phyloP scores from a whole-genome alignment of 37 sponge, comb jelly and placozoan species.

The Cliona cf. orientalis region DNA sequence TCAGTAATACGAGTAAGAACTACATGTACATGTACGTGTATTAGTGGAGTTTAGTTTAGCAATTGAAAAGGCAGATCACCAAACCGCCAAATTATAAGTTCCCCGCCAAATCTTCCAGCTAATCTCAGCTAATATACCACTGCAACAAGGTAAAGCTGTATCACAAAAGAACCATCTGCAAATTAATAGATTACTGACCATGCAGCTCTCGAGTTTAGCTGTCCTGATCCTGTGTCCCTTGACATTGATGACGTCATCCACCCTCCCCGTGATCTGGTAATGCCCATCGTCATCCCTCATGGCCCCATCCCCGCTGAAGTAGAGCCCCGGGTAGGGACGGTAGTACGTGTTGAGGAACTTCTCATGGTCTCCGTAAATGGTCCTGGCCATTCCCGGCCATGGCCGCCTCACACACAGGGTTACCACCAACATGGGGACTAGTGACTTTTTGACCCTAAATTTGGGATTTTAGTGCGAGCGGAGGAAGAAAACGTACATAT shows the following conservation, averaged over 20 bases:
- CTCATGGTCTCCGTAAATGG: constrained; percentile 92
- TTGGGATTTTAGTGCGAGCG: neutral
- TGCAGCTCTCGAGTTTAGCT: constrained; percentile 94
- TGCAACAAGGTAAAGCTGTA: neutral
- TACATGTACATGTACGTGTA: too few species aligned
- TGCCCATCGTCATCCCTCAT: constrained; percentile 88
- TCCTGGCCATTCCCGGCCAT: constrained; percentile 93
- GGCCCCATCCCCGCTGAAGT: constrained; percentile 93
- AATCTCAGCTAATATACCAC: neutral
- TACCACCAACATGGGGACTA: constrained; percentile 78
- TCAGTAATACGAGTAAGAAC: too few species aligned
- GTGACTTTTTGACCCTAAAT: constrained; percentile 71
- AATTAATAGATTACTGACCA: constrained; percentile 82
- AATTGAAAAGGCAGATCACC: too few species aligned
- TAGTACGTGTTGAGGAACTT: constrained; percentile 90
- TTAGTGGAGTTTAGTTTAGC: too few species aligned
- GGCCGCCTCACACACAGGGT: constrained; percentile 82
- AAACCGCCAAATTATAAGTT: neutral
- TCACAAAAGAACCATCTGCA: too few species aligned
- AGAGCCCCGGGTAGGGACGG: constrained; percentile 83
- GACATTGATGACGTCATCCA: constrained; percentile 97
- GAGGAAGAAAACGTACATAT: neutral
- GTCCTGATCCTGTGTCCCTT: constrained; percentile 96
- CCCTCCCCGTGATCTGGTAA: constrained; percentile 93
- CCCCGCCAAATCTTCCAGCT: neutral